These are phyloP conservation scores for Phalacrocorax pelagicus DNA, from an alignment of 2,113 vertebrate genomes.

Conservation along the genomic window DNA sequence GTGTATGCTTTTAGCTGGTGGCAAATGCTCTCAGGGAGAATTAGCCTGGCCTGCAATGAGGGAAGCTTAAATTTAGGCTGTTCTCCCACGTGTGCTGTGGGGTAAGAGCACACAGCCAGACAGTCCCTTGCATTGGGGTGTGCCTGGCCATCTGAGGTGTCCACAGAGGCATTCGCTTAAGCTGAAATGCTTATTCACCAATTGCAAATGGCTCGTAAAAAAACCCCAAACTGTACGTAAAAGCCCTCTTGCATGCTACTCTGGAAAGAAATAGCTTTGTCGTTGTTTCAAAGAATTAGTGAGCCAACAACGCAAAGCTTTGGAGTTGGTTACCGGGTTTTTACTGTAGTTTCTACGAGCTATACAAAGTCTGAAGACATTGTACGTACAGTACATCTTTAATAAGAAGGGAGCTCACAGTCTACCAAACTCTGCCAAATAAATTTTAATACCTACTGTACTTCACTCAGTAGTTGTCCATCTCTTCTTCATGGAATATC, in stretches of 20 bases:
- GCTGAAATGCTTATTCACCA: neutral
- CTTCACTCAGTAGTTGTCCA: slow-evolving; percentile 57
- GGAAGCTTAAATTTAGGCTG: neutral
- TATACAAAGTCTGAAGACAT: slow-evolving; percentile 77
- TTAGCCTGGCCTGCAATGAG: neutral
- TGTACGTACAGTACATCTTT: slow-evolving; percentile 76
- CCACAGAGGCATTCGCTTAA: neutral
- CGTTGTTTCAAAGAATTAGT: slow-evolving; percentile 40
- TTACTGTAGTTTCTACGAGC: slow-evolving; percentile 72
- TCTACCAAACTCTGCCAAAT: slow-evolving; percentile 70
- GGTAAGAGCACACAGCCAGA: neutral
- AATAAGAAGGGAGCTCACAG: slow-evolving; percentile 68
- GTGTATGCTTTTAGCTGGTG: neutral
- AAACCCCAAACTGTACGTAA: neutral
- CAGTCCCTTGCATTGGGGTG: neutral
- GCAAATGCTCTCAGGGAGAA: neutral
- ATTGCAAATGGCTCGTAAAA: neutral
- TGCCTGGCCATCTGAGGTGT: neutral
- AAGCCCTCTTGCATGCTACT: neutral
- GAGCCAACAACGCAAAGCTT: slow-evolving; percentile 70
- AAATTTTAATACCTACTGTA: slow-evolving; percentile 67
- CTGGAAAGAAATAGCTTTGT: slow-evolving; percentile 41
- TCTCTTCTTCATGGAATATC: slow-evolving; percentile 66
- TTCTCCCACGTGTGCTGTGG: neutral
- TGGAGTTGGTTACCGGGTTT: slow-evolving; percentile 65